Conservation (phyloP, 2,888 invertebrate species). For the Prosapia bicincta region DNA sequence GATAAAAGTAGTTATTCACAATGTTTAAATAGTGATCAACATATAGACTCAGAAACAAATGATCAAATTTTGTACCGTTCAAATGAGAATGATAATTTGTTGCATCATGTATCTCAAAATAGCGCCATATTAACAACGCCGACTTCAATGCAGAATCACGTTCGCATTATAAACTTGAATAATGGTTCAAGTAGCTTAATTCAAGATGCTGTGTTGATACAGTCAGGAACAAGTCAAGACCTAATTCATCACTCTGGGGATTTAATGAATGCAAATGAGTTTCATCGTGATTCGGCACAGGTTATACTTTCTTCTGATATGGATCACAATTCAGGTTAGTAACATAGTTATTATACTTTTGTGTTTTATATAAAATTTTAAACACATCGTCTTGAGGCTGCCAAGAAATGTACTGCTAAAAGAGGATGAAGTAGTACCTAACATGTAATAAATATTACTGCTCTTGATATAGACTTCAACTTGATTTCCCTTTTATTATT, state of each 20-base stretch:
- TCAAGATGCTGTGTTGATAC: neutral
- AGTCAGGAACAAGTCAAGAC: neutral
- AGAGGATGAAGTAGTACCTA: no score
- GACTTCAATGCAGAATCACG: neutral
- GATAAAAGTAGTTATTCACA: neutral
- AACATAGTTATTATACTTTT: no score
- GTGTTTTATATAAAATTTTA: no score
- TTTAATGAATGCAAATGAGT: neutral
- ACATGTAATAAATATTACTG: no score
- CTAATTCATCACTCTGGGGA: neutral
- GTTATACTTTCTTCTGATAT: conserved; percentile 11
- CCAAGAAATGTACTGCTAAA: no score
- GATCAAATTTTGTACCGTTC: neutral
- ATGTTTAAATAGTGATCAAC: neutral
- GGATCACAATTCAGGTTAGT: conserved; percentile 16
- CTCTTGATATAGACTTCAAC: no score
- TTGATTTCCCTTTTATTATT: no score
- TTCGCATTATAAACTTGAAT: neutral
- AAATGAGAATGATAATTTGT: neutral
- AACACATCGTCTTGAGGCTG: no score
- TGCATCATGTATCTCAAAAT: neutral
- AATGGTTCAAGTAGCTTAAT: no score
- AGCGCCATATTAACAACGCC: neutral
- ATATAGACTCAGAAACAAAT: neutral
- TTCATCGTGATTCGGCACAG: neutral